phyloP scores from a whole-genome alignment of 2,888 invertebrate species.

The Lathronympha strigana region DNA sequence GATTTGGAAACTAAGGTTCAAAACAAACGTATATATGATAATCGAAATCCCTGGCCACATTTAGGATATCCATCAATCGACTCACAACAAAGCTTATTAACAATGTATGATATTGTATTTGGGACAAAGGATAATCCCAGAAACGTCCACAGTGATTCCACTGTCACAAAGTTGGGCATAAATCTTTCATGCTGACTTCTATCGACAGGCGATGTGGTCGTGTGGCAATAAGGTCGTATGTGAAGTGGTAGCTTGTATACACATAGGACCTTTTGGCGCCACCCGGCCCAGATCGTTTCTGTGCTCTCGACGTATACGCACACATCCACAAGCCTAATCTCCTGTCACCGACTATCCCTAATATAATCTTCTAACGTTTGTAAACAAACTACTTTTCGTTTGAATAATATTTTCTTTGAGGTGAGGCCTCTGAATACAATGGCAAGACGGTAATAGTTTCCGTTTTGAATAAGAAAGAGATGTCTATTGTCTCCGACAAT shows the following conservation, averaged over 20 bases:
- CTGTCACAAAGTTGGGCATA: slow-evolving; percentile 76
- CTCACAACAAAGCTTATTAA: slow-evolving; percentile 66
- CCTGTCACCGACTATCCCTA: slow-evolving; percentile 67
- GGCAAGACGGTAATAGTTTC: slow-evolving; percentile 80
- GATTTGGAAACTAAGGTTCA: not conserved
- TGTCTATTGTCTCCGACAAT: slow-evolving; percentile 78
- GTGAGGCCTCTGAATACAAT: slow-evolving; percentile 79
- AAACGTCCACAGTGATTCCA: slow-evolving; percentile 68
- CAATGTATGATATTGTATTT: slow-evolving; percentile 68
- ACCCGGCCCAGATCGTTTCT: slow-evolving; percentile 53
- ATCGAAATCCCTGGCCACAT: slow-evolving; percentile 42
- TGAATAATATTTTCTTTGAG: slow-evolving; percentile 78
- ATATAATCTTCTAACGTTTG: slow-evolving; percentile 68
- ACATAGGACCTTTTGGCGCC: slow-evolving; percentile 22
- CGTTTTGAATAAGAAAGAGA: slow-evolving; percentile 81
- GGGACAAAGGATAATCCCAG: slow-evolving; percentile 76
- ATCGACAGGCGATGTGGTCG: slow-evolving; percentile 59
- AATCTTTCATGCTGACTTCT: slow-evolving; percentile 75
- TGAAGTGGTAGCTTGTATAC: not conserved
- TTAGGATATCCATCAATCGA: slow-evolving; percentile 55
- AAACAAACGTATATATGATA: not conserved
- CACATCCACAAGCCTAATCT: slow-evolving; percentile 65
- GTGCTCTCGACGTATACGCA: slow-evolving; percentile 54
- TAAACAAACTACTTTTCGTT: slow-evolving; percentile 81
- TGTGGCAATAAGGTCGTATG: slow-evolving; percentile 7